Base-by-base conservation (phyloP, 2,113 vertebrate species). In the Lonchura striata region DNA sequence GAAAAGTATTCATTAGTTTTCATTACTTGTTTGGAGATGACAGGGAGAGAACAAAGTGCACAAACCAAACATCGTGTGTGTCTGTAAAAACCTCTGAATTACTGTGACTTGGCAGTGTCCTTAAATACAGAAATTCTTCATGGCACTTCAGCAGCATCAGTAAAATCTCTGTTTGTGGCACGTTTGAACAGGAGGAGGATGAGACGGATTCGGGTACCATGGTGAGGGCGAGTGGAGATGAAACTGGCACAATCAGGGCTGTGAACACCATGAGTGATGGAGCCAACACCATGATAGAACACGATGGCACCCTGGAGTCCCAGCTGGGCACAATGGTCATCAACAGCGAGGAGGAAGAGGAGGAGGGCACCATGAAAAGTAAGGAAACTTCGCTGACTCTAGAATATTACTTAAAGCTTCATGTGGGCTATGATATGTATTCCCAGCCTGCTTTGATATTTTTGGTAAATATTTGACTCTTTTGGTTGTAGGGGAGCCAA, bases 301-400 rank as follows among this genome's bases (percentile, higher is more conserved):
- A 98, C 0, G 98, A 98, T 5, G 98, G 98, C 69, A 99, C 98
- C 7, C 94, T 99, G 98, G 97, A 98, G 23, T 98, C 97, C 1
- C 98, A 98, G 89, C 91, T 99, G 92, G 99, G 99, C 56, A 99
- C 99, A 61, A 99, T 99, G 99, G 98, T 99, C 93, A 99, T 99
- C 96, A 99, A 99, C 95, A 68, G 97, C 0, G 98, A 99, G 19
- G 98, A 99, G 0, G 98, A 99, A 21, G 99, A 99, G 61, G 98
- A 98, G 68, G 98, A 98, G 21, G 99, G 99, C 21, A 99, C 99
- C 10, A 99, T 99, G 99, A 99, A 99, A 96, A 98, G 98, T 98
- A 98, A 98, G 99, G 88, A 94, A 76, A 15, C 35, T 5, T 50
- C 63, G 94, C 61, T 71, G 80, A 41, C 20, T 65, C 1, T 25